Percentiles rank a stretch among this genome's conserved stretches.
Evolutionary conservation across 1,140 invertebrate species (phyloP).

Genomic region (Spodoptera frugiperda): DNA sequence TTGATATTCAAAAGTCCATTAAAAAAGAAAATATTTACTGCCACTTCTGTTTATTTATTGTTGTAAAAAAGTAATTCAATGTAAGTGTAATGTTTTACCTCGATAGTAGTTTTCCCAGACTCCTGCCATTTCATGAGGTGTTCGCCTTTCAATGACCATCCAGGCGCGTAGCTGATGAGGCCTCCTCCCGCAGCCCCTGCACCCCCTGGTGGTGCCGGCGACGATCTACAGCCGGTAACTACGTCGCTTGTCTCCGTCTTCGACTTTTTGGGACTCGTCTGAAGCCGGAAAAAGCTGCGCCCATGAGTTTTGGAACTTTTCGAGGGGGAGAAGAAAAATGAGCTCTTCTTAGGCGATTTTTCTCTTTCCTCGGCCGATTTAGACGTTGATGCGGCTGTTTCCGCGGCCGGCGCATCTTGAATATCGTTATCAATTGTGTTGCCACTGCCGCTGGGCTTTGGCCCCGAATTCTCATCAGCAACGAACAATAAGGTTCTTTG

Average conservation of each 20-base stretch:
- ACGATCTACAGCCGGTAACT: conserved; percentile 47
- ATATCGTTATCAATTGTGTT: conserved; percentile 52
- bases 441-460: conserved; percentile 63
- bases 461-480: conserved; percentile 79
- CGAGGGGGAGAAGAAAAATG: conserved; percentile 84
- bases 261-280: conserved; percentile 82
- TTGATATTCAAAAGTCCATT: conserved; percentile 28
- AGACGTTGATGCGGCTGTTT: conserved; percentile 64
- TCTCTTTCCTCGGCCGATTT: conserved; percentile 77
- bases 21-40: conserved; percentile 28
- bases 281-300: conserved; percentile 82
- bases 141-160: conserved; percentile 85
- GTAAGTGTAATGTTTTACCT: conserved; percentile 62
- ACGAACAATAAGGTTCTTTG: conserved; percentile 83
- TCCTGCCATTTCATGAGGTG: conserved; percentile 86
- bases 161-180: conserved; percentile 85
- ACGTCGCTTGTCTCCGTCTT: conserved; percentile 69
- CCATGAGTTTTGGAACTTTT: conserved; percentile 84
- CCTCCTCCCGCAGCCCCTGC: conserved; percentile 61
- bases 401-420: conserved; percentile 63
- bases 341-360: conserved; percentile 83
- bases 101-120: conserved; percentile 84
- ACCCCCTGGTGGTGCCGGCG: conserved; percentile 51
- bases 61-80: background rate
- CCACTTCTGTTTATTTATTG: background rate